These are phyloP conservation scores for Celastrina argiolus DNA, from an alignment of 2,888 invertebrate genomes.

Conservation along the genomic window DNA sequence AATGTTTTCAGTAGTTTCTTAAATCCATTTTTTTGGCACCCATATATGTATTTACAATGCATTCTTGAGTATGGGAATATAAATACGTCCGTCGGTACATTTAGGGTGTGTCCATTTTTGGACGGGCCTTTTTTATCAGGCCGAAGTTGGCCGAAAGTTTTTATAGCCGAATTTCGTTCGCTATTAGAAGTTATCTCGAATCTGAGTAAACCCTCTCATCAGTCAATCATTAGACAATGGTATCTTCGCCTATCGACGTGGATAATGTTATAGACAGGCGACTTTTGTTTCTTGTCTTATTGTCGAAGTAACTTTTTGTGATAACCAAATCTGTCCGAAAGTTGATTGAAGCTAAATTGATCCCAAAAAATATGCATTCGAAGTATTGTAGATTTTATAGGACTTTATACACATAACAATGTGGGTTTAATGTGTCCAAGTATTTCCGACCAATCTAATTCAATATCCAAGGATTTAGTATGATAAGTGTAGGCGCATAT, in stretches of 20 bases:
- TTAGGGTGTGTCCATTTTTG: background rate
- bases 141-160: background rate
- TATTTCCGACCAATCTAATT: no score
- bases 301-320: background rate
- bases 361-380: no score
- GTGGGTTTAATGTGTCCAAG: no score
- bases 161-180: background rate
- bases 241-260: background rate
- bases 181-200: background rate
- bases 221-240: slow-evolving; percentile 11
- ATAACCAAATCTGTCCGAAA: background rate
- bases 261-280: slow-evolving; percentile 2
- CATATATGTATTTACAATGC: no score
- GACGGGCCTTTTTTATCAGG: background rate
- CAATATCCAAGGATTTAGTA: no score
- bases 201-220: background rate
- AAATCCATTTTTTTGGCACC: no score
- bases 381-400: no score
- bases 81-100: background rate
- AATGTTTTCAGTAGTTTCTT: no score
- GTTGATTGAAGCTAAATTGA: background rate
- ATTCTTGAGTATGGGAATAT: no score
- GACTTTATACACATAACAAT: no score
- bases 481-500: no score
- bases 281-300: background rate